Conservation (phyloP, 2,888 invertebrate genomes). For the Ptychoptera contaminata region DNA sequence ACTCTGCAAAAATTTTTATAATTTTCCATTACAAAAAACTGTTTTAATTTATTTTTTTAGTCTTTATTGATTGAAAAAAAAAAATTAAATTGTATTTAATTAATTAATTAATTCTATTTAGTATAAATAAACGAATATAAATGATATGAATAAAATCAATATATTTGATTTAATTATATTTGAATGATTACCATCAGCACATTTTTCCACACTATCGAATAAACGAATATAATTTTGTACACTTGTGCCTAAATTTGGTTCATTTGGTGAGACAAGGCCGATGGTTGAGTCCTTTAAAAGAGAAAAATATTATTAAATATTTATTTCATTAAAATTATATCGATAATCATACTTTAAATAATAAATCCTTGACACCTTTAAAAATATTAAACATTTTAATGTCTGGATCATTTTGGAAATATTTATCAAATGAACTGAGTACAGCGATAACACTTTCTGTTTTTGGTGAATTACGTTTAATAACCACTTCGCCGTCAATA, state of each 20-base stretch:
- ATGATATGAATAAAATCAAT: no score
- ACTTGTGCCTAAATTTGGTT: slow-evolving; percentile 20
- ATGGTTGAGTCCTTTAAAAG: slow-evolving; percentile 35
- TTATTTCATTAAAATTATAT: neutral
- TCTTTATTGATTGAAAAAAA: no score
- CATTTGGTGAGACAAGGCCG: slow-evolving; percentile 34
- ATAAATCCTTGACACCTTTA: slow-evolving; percentile 34
- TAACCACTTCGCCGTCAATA: slow-evolving; percentile 44
- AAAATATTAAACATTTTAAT: slow-evolving; percentile 43
- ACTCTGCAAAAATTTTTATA: no score
- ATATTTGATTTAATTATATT: neutral
- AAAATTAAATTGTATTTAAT: no score
- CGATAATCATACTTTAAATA: slow-evolving; percentile 36
- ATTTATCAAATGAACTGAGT: slow-evolving; percentile 12
- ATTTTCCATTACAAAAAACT: no score
- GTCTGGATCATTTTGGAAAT: slow-evolving; percentile 22
- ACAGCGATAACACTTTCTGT: slow-evolving; percentile 16
- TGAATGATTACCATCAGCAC: slow-evolving; percentile 13
- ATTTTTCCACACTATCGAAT: slow-evolving; percentile 32
- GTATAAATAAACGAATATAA: no score
- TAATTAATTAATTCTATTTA: no score
- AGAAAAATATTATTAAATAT: neutral
- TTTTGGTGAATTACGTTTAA: slow-evolving; percentile 25
- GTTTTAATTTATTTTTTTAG: no score
- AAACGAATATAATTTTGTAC: slow-evolving; percentile 41